Conservation (phyloP, 1,140 invertebrate species). For the Zaprionus taronus region DNA sequence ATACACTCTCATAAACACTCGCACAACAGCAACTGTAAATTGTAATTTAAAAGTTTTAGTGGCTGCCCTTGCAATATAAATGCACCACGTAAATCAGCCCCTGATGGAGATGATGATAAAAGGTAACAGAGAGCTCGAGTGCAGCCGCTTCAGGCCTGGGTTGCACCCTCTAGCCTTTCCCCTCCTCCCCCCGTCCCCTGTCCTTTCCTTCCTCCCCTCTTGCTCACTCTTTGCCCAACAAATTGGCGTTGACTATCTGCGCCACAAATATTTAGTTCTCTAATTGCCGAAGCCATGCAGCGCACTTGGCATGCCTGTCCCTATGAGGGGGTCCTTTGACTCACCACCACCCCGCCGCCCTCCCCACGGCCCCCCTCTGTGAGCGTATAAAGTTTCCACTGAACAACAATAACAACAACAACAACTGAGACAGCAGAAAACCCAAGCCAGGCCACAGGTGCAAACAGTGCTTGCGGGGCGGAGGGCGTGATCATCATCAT, state of each 20-base stretch:
- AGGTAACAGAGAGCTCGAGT: constrained; percentile 28
- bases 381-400: not conserved
- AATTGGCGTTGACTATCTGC: constrained; percentile 55
- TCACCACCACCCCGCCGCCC: not conserved
- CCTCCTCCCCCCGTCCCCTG: not conserved
- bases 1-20: constrained; percentile 1
- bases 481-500: not conserved
- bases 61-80: constrained; percentile 59
- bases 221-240: constrained; percentile 24
- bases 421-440: not conserved
- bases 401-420: not conserved
- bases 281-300: constrained; percentile 47
- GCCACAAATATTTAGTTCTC: constrained; percentile 52
- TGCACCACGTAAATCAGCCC: constrained; percentile 50
- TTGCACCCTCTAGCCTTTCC: not conserved
- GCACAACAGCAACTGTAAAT: constrained; percentile 60
- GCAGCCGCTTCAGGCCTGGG: constrained; percentile 1
- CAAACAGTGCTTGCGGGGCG: not conserved
- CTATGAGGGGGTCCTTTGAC: not conserved
- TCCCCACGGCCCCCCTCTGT: not conserved
- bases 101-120: constrained; percentile 46
- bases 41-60: constrained; percentile 77
- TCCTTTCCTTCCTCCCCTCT: not conserved
- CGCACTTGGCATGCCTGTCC: constrained; percentile 18
- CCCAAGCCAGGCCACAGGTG: constrained; percentile 13